Percentiles rank a stretch among this genome's conserved stretches.
Conservation (phyloP, 2,797 vertebrate genomes). For the Coilia nasus region DNA sequence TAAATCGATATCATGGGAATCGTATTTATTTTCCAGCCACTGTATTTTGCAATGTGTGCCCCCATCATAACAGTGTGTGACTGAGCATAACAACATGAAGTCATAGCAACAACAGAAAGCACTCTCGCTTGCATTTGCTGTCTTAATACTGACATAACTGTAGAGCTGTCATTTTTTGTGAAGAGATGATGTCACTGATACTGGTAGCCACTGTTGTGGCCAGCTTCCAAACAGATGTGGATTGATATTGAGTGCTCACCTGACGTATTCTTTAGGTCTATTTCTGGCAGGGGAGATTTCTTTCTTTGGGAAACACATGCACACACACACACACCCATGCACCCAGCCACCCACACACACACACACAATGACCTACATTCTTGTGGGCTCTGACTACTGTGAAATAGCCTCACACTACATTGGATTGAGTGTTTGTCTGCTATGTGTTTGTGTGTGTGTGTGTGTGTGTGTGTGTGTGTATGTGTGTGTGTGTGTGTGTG, state of each 20-base stretch:
- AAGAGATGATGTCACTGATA: neutral
- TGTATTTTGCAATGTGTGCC: neutral
- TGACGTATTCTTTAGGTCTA: neutral
- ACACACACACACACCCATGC: no score
- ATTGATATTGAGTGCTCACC: neutral
- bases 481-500: conserved; percentile 45
- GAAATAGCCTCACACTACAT: conserved; percentile 56
- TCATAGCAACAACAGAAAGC: neutral
- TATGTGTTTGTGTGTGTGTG: conserved; percentile 43
- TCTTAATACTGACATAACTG: neutral
- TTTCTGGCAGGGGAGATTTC: conserved; percentile 2
- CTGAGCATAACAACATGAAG: conserved; percentile 2
- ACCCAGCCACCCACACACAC: no score
- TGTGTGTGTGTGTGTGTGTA: conserved; percentile 24
- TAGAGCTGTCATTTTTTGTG: neutral
- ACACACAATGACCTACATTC: conserved; percentile 50
- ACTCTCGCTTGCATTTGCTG: neutral
- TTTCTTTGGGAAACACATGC: neutral
- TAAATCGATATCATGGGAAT: conserved; percentile 15
- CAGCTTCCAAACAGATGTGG: neutral
- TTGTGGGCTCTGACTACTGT: conserved; percentile 46
- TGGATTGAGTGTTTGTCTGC: conserved; percentile 36
- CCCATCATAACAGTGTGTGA: neutral
- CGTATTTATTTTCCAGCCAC: conserved; percentile 9
- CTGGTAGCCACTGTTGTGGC: neutral